A percentile compares a stretch with the other conserved stretches of the same genome.
Conservation (phyloP, 1,140 invertebrate genomes). For the Scaptomyza hsui region DNA sequence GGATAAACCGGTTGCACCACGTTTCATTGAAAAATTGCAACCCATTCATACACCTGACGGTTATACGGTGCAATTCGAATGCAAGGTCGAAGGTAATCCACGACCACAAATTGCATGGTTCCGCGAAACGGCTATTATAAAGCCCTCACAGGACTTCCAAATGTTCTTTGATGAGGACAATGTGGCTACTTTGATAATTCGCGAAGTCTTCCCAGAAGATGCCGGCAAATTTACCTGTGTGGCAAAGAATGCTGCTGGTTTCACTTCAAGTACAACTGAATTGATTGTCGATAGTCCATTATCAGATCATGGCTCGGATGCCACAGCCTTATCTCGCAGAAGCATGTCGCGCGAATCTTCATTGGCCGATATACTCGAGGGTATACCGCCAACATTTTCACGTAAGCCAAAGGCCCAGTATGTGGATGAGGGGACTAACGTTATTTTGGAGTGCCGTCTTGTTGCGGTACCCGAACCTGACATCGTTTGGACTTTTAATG, state of each 20-base stretch:
- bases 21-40: conserved; percentile 93
- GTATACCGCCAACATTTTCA: conserved; percentile 96
- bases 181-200: conserved; percentile 95
- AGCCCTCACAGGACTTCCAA: conserved; percentile 95
- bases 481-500: conserved; percentile 92
- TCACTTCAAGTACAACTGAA: conserved; percentile 95
- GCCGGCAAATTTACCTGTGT: conserved; percentile 98
- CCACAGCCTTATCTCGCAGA: conserved; percentile 90
- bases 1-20: conserved; percentile 91
- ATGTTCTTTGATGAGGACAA: conserved; percentile 97
- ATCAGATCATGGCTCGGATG: conserved; percentile 94
- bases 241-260: conserved; percentile 97
- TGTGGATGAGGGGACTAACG: conserved; percentile 91
- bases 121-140: conserved; percentile 95
- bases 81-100: conserved; percentile 94
- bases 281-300: conserved; percentile 93
- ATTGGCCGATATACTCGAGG: conserved; percentile 94
- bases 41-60: conserved; percentile 93
- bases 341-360: conserved; percentile 95
- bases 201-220: conserved; percentile 98
- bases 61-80: conserved; percentile 94
- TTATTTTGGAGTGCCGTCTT: conserved; percentile 92
- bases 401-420: conserved; percentile 93
- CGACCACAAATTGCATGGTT: conserved; percentile 97
- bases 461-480: conserved; percentile 96